Conservation (phyloP, 1,140 invertebrate species). For the Cyclina sinensis region DNA sequence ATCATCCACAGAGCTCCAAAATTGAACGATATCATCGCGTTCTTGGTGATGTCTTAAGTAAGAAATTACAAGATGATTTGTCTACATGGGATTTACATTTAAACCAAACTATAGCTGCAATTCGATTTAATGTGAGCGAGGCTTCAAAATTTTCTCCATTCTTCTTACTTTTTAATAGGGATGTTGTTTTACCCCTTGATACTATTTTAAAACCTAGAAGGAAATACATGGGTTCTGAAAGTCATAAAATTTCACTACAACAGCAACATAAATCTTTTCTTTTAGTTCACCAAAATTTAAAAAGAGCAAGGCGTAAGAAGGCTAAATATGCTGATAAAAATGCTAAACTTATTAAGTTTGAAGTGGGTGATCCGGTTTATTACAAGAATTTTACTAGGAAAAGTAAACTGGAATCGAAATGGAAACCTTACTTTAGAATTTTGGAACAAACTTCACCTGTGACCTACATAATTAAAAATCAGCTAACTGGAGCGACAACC, state of each 20-base stretch:
- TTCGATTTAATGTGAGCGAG: conserved; percentile 55
- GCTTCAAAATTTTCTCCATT: conserved; percentile 31
- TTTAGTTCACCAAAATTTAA: background rate
- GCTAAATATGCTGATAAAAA: background rate
- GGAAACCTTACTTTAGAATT: background rate
- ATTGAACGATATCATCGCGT: conserved; percentile 49
- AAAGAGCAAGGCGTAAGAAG: background rate
- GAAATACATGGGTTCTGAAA: conserved; percentile 3
- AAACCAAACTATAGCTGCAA: conserved; percentile 59
- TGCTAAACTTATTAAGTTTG: background rate
- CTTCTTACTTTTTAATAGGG: conserved; percentile 60
- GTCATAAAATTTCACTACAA: background rate
- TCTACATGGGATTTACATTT: conserved; percentile 65
- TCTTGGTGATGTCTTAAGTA: conserved; percentile 29
- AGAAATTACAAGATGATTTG: conserved; percentile 28
- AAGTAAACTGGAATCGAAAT: background rate
- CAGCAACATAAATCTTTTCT: background rate
- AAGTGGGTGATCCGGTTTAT: background rate
- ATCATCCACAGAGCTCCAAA: conserved; percentile 28
- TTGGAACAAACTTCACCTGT: background rate
- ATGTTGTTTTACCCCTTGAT: conserved; percentile 51
- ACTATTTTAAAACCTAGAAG: conserved; percentile 55
- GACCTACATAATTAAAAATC: no score
- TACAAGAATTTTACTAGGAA: background rate
- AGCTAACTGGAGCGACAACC: no score